Evolutionary conservation across 2,113 vertebrate species (phyloP).

Genomic region (Nerophis ophidion): DNA sequence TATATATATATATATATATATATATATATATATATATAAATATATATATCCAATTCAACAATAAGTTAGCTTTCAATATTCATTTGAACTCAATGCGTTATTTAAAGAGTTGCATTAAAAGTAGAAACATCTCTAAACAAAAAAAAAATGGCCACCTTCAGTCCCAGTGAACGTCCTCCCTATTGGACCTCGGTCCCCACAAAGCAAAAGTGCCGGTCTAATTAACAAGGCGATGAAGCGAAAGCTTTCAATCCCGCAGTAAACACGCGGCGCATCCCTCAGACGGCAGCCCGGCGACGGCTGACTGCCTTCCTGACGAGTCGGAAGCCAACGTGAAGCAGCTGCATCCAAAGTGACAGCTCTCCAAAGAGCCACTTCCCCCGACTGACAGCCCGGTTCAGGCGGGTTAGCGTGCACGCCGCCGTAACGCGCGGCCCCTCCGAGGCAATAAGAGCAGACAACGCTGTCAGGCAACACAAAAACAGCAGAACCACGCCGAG

Average conservation of each 20-base stretch:
- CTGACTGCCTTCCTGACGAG: not conserved
- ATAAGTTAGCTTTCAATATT: not conserved
- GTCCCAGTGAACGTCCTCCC: not conserved
- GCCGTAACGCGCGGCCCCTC: not conserved
- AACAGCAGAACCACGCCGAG: not conserved
- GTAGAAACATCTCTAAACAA: not conserved
- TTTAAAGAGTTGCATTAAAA: not conserved
- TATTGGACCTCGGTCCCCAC: not conserved
- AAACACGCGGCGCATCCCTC: not conserved
- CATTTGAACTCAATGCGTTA: not conserved
- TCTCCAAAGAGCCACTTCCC: constrained; percentile 1
- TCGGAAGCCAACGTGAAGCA: constrained; percentile 1
- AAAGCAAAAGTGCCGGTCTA: not conserved
- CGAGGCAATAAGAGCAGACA: not conserved
- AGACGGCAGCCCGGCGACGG: not conserved
- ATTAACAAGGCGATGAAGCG: not conserved
- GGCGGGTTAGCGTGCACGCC: not conserved
- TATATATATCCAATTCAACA: too few species aligned
- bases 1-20: too few species aligned
- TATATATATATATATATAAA: too few species aligned
- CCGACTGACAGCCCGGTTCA: not conserved
- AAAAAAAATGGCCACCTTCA: not conserved
- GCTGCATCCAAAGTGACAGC: not conserved
- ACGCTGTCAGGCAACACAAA: not conserved
- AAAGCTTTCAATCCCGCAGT: not conserved